These are phyloP conservation scores for Phorcus lineatus DNA, from an alignment of 2,888 invertebrate species.

Conservation along the genomic window DNA sequence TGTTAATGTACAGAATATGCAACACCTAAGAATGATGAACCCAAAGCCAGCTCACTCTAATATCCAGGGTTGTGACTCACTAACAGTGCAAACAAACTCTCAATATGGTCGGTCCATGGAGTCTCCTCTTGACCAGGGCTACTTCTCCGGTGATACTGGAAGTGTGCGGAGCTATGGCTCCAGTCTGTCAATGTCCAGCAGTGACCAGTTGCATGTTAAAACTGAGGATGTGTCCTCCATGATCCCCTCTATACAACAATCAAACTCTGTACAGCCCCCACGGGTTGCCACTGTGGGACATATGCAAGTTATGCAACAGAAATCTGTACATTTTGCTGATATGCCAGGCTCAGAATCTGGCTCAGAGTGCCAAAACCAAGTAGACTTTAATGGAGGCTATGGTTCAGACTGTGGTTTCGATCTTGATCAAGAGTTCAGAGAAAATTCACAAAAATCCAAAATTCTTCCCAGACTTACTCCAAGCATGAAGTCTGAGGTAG, in stretches of 20 bases:
- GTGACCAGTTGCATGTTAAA: conserved; percentile 3
- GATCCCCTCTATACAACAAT: conserved; percentile 17
- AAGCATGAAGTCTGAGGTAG: conserved; percentile 64
- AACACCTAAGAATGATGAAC: conserved; percentile 41
- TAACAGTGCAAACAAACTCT: conserved; percentile 9
- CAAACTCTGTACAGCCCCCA: conserved; percentile 9
- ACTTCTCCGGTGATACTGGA: conserved; percentile 67
- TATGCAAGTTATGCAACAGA: conserved; percentile 41
- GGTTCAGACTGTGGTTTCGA: conserved; percentile 59
- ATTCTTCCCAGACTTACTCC: conserved; percentile 62
- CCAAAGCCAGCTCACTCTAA: conserved; percentile 5
- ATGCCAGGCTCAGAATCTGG: conserved; percentile 28
- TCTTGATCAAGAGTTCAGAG: conserved; percentile 55
- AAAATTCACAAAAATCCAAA: conserved; percentile 62
- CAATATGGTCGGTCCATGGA: conserved; percentile 51
- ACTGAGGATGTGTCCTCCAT: conserved; percentile 14
- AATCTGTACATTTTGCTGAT: conserved; percentile 64
- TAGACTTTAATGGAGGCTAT: conserved; percentile 32
- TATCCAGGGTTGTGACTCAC: neutral
- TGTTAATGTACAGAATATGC: conserved; percentile 69
- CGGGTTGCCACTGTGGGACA: conserved; percentile 26
- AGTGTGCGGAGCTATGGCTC: conserved; percentile 64
- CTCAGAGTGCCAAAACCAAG: conserved; percentile 29
- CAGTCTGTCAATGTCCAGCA: conserved; percentile 34
- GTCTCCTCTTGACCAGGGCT: conserved; percentile 69